These are phyloP conservation scores for Patagioenas fasciata DNA, from an alignment of 2,113 vertebrate genomes.

Conservation along the genomic window DNA sequence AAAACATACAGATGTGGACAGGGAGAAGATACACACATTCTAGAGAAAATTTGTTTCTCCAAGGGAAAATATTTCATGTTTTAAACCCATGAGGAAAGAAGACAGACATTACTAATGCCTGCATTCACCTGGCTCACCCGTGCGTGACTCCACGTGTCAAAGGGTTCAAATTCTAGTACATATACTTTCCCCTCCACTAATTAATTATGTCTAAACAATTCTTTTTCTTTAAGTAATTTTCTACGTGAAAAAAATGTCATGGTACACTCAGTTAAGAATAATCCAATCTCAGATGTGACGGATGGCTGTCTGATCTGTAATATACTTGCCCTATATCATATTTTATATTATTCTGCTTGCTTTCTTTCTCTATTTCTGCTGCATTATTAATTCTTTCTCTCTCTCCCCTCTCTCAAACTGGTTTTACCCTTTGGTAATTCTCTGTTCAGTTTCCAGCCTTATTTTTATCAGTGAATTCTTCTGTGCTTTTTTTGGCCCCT, in stretches of 20 bases:
- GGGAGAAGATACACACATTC: not conserved
- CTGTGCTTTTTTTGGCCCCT: not conserved
- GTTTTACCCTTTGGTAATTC: not conserved
- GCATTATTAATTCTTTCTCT: not conserved
- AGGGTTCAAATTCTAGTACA: not conserved
- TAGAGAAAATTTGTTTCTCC: not conserved
- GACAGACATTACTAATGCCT: not conserved
- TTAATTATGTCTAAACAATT: not conserved
- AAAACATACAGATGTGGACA: not conserved
- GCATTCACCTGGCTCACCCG: not conserved
- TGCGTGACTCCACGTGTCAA: not conserved
- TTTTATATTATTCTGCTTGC: not conserved
- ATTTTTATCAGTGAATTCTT: constrained; percentile 25
- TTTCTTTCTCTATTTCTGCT: not conserved
- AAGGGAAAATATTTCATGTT: not conserved
- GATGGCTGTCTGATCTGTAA: not conserved
- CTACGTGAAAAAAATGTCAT: not conserved
- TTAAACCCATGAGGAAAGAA: not conserved
- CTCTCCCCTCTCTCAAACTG: not conserved
- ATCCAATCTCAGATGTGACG: not conserved
- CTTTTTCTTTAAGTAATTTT: not conserved
- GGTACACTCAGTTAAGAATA: not conserved
- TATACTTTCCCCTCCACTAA: not conserved
- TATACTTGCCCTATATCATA: not conserved
- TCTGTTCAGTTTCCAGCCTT: not conserved